Evolutionary conservation across 2,888 invertebrate genomes (phyloP), one percentile per base, ranked within the genome.

Genomic region (Laothoe populi): DNA sequence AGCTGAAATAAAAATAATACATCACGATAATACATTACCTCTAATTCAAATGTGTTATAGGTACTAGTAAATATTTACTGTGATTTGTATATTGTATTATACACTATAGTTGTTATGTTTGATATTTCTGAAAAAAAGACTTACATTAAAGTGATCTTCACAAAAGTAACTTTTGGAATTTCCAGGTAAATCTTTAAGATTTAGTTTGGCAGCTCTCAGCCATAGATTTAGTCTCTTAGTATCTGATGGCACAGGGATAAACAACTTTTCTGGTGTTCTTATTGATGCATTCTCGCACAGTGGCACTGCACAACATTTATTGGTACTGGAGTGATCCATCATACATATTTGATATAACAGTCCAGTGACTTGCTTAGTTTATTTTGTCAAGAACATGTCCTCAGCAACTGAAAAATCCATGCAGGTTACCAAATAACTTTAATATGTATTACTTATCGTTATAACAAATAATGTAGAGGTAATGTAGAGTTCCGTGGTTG

Each of bases 91-190:
- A 2, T 4, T 4, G 5, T 8, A 5, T 31, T 31, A 31, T 4
- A 31, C 1, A 8, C 5, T 31, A 8, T 5, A 31, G 31, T 31
- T 5, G 2, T 31, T 31, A 31, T 8, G 8, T 31, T 31, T 4
- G 8, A 26, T 26, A 2, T 45, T 8, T 45, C 10, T 21, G 8
- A 11, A 49, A 26, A 16, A 35, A 19, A 8, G 13, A 59, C 59
- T 59, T 44, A 59, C 59, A 5, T 59, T 26, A 44, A 59, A 59
- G 44, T 59, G 59, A 16, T 59, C 59, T 59, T 59, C 59, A 59
- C 59, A 59, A 24, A 42, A 59, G 59, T 44, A 59, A 10, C 44
- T 44, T 42, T 24, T 24, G 16, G 59, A 44, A 16, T 26, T 44
- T 42, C 26, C 59, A 44, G 16, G 8, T 16, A 44, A n/a, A 16